Conservation (phyloP, 1,140 invertebrate species). For the Nautilus pompilius region DNA sequence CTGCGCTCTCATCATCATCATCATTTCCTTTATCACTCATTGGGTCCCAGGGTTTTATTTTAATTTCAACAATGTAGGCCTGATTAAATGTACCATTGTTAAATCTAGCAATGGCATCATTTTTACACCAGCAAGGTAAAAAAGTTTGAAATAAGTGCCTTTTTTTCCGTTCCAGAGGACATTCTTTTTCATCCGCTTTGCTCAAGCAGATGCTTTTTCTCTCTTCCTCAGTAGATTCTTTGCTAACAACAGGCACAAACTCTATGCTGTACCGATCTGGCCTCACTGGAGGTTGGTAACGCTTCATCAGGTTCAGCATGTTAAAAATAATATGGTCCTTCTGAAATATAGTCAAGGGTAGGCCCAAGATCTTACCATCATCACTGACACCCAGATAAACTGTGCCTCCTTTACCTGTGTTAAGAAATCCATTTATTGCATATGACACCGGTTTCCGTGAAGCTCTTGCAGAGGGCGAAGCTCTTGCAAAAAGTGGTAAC, state of each 20-base stretch:
- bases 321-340: slow-evolving; percentile 44
- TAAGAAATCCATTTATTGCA: slow-evolving; percentile 50
- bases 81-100: slow-evolving; percentile 23
- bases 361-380: slow-evolving; percentile 41
- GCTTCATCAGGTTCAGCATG: slow-evolving; percentile 39
- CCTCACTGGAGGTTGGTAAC: slow-evolving; percentile 40
- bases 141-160: slow-evolving; percentile 25
- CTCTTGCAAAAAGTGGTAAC: slow-evolving; percentile 32
- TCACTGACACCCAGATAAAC: slow-evolving; percentile 51
- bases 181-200: background rate
- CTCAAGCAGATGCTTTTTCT: slow-evolving; percentile 2
- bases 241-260: slow-evolving; percentile 44
- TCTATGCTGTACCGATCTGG: slow-evolving; percentile 37
- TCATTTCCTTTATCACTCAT: background rate
- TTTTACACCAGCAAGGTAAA: slow-evolving; percentile 42
- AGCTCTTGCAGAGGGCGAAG: slow-evolving; percentile 13
- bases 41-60: slow-evolving; percentile 32
- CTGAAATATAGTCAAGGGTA: slow-evolving; percentile 39
- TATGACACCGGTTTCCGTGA: slow-evolving; percentile 39
- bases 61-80: slow-evolving; percentile 36
- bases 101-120: slow-evolving; percentile 24
- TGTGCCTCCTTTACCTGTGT: slow-evolving; percentile 51
- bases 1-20: slow-evolving; percentile 17
- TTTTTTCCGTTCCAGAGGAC: slow-evolving; percentile 9
- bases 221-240: slow-evolving; percentile 19